Evolutionary conservation across 2,113 vertebrate species (phyloP), one percentile per base, ranked within the genome.

Genomic region (Nanger granti): DNA sequence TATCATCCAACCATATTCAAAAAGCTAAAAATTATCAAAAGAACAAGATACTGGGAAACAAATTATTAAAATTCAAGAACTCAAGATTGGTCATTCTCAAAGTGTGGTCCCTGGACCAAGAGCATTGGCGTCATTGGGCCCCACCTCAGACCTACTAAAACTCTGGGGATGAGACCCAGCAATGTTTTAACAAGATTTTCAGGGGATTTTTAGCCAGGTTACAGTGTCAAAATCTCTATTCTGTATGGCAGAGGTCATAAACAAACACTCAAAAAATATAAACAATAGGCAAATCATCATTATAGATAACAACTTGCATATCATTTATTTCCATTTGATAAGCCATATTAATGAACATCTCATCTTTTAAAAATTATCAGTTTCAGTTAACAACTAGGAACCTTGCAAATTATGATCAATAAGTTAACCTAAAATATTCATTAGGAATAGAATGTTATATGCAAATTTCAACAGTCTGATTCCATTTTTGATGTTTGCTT

Each of bases 1-100:
- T 18, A 79, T 79, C 41, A 79, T 97, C 92, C 89, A 98, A 60
- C 95, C 96, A 97, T 79, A 97, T 55, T 96, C 91, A 89, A 87
- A 92, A 85, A 98, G 69, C 94, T 47, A 89, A 98, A 94, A 97
- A 90, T 93, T 91, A 91, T 96, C 97, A 97, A 83, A 97, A 91
- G 80, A 44, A 82, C 12, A 28, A 69, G 52, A 92, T 93, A 49
- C 47, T 98, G 47, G 37, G 80, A 98, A 98, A 96, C 15, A 90
- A 98, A 97, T 98, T 86, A 97, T 98, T 98, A 98, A 98, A 97
- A 89, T 57, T 97, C 73, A 96, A 93, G 69, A 64, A 54, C 0
- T 88, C 66, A n/a, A 52, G 47, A 49, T 97, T 97, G 87, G 92
- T 89, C 6, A 82, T 73, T 87, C 26, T n/a, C 22, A 28, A 88